phyloP scores from a whole-genome alignment of 2,797 vertebrate species.

The Clarias pachynema region DNA sequence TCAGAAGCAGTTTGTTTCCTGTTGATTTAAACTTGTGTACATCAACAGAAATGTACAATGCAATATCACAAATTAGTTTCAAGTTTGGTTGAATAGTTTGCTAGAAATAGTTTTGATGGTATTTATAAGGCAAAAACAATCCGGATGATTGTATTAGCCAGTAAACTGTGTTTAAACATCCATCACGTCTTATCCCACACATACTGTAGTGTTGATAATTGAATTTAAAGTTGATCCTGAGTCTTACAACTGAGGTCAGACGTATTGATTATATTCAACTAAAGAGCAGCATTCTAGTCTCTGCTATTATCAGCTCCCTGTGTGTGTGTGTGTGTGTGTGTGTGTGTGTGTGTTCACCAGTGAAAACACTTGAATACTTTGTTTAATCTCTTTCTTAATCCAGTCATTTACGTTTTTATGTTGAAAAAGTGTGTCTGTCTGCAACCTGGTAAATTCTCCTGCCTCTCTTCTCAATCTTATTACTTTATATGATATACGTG shows the following conservation, averaged over 20 bases:
- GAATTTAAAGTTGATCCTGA: slow-evolving; percentile 14
- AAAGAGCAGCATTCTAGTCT: not conserved
- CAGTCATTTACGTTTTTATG: not conserved
- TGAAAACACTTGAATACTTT: not conserved
- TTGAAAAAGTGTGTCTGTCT: not conserved
- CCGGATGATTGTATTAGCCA: not conserved
- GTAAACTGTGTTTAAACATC: not conserved
- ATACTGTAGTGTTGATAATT: not conserved
- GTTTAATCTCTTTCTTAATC: not conserved
- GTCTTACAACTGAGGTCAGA: slow-evolving; percentile 3
- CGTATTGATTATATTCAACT: slow-evolving; percentile 14
- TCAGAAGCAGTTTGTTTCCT: not conserved
- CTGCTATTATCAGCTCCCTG: not conserved
- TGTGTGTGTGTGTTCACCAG: not conserved
- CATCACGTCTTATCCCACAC: not conserved
- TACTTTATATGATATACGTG: not conserved
- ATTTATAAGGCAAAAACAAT: not conserved
- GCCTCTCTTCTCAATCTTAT: not conserved
- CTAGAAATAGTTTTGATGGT: not conserved
- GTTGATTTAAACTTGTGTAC: not conserved
- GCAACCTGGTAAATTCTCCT: not conserved
- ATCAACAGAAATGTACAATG: not conserved
- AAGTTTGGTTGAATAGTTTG: not conserved
- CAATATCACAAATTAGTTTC: not conserved
- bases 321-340: not conserved